These are phyloP conservation scores for Sarcophaga bullata DNA, from an alignment of 1,140 invertebrate genomes.

Conservation along the genomic window DNA sequence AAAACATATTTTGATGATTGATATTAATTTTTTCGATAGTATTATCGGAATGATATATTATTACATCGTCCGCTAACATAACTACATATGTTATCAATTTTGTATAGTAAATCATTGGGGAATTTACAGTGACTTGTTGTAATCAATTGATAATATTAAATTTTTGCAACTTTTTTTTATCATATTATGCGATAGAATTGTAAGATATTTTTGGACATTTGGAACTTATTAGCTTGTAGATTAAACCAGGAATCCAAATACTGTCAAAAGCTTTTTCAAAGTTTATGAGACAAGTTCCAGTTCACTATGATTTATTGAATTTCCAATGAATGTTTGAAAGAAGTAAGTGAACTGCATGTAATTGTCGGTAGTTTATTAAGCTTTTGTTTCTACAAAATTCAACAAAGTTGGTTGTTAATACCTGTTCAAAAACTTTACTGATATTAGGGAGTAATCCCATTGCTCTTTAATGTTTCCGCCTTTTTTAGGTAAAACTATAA, in stretches of 20 bases:
- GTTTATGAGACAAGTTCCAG: conserved; percentile 11
- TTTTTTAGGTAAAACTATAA: conserved; percentile 7
- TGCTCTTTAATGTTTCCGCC: too few species aligned
- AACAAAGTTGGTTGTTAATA: background rate
- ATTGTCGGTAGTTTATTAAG: too few species aligned
- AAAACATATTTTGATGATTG: too few species aligned
- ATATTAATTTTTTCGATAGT: conserved; percentile 29
- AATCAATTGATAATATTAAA: conserved; percentile 31
- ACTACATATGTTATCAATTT: conserved; percentile 27
- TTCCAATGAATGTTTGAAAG: conserved; percentile 26
- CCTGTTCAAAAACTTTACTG: conserved; percentile 18
- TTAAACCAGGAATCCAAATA: conserved; percentile 1
- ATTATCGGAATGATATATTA: conserved; percentile 16
- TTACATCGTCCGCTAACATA: conserved; percentile 25
- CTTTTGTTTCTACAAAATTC: background rate
- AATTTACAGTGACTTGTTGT: conserved; percentile 34
- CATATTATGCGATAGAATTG: conserved; percentile 23
- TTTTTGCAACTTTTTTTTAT: background rate
- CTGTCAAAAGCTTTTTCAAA: conserved; percentile 31
- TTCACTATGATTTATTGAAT: background rate
- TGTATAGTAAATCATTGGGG: conserved; percentile 16
- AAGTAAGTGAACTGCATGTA: conserved; percentile 6
- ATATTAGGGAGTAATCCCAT: conserved; percentile 25
- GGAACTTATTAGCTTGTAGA: background rate
- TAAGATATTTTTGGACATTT: conserved; percentile 1